phyloP scores from a whole-genome alignment of 1,140 invertebrate species.

The Trichonephila clavipes region DNA sequence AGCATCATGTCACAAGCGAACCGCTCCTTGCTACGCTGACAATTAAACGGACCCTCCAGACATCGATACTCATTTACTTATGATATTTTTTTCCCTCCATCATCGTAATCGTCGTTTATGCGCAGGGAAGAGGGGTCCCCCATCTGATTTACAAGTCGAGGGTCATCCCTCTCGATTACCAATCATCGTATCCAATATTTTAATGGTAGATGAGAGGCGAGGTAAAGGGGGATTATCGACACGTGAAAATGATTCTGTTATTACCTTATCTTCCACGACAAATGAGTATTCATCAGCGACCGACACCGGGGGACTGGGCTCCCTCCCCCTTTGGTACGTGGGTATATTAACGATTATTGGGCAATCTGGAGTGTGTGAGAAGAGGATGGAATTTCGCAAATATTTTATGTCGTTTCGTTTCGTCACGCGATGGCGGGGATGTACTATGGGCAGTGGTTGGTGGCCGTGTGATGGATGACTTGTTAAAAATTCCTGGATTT shows the following conservation, averaged over 20 bases:
- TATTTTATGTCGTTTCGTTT: slow-evolving; percentile 23
- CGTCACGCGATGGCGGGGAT: slow-evolving; percentile 5
- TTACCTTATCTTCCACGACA: slow-evolving; percentile 35
- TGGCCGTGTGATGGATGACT: slow-evolving; percentile 10
- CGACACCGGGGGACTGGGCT: neutral
- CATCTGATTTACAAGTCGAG: slow-evolving; percentile 41
- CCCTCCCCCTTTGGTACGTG: neutral
- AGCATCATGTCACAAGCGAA: slow-evolving; percentile 18
- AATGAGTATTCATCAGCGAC: slow-evolving; percentile 19
- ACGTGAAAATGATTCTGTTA: slow-evolving; percentile 51
- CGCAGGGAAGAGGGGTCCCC: neutral
- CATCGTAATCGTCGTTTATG: slow-evolving; percentile 17
- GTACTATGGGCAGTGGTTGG: neutral
- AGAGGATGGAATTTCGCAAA: slow-evolving; percentile 27
- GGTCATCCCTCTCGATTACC: slow-evolving; percentile 27
- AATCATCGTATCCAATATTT: slow-evolving; percentile 33
- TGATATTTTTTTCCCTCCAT: slow-evolving; percentile 28
- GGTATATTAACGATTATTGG: slow-evolving; percentile 31
- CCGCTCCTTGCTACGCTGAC: slow-evolving; percentile 35
- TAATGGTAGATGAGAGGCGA: neutral
- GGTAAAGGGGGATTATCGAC: slow-evolving; percentile 31
- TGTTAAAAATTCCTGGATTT: slow-evolving; percentile 15
- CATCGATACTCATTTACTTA: slow-evolving; percentile 43
- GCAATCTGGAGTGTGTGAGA: slow-evolving; percentile 12
- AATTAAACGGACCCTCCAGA: slow-evolving; percentile 37